Evolutionary conservation across 2,888 invertebrate genomes (phyloP).

Genomic region (Dolomedes plantarius): DNA sequence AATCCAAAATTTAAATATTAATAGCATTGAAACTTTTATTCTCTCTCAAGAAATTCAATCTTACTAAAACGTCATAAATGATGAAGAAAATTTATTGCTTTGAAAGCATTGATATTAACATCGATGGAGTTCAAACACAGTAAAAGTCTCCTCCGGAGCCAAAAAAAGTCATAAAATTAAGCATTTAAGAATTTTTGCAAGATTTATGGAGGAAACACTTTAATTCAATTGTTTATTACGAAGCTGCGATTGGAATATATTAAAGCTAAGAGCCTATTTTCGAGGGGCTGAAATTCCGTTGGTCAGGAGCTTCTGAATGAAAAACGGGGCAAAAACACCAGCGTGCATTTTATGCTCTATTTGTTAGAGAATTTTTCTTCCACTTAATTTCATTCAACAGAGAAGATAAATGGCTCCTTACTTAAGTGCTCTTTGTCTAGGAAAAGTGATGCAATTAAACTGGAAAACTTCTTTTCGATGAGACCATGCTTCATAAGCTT

Average conservation of each 20-base stretch:
- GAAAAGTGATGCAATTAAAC: background rate
- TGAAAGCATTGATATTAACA: no score
- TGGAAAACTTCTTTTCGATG: background rate
- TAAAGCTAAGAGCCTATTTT: background rate
- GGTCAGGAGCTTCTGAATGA: background rate
- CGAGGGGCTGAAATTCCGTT: background rate
- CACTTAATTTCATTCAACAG: background rate
- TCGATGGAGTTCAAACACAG: background rate
- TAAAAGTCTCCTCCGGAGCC: background rate
- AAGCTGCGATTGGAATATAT: background rate
- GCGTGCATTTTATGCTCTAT: background rate
- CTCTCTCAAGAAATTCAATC: no score
- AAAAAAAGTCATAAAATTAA: conserved; percentile 56
- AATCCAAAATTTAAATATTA: no score
- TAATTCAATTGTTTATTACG: conserved; percentile 68
- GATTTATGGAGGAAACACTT: conserved; percentile 61
- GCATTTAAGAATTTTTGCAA: conserved; percentile 36
- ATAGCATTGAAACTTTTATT: no score
- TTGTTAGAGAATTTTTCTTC: background rate
- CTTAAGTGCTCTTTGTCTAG: conserved; percentile 3
- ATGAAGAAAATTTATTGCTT: no score
- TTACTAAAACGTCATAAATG: no score
- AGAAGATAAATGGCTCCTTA: background rate
- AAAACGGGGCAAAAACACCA: background rate
- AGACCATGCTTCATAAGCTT: background rate